These are phyloP conservation scores for Melipona quadrifasciata DNA, from an alignment of 1,140 invertebrate genomes.

Conservation along the genomic window DNA sequence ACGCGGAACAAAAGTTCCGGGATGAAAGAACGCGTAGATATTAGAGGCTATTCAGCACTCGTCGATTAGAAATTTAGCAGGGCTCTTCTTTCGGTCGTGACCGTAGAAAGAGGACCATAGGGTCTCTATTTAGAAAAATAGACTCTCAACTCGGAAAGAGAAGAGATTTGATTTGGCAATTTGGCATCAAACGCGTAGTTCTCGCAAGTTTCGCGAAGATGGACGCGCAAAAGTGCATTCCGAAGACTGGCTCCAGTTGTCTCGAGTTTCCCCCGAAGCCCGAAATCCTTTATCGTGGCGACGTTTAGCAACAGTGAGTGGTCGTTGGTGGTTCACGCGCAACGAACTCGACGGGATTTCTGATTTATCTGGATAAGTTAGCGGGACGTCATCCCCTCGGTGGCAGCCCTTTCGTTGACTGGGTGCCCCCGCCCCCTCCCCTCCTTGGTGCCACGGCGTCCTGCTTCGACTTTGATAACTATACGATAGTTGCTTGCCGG, in stretches of 20 bases:
- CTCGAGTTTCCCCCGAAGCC: neutral
- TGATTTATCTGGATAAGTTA: slow-evolving; percentile 73
- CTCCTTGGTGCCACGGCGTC: slow-evolving; percentile 49
- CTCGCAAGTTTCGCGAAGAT: neutral
- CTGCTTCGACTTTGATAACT: slow-evolving; percentile 5
- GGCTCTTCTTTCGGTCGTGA: neutral
- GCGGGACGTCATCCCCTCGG: slow-evolving; percentile 65
- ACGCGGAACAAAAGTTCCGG: neutral
- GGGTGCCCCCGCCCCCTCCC: slow-evolving; percentile 47
- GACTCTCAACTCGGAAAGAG: neutral
- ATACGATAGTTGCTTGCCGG: slow-evolving; percentile 68
- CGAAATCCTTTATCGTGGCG: slow-evolving; percentile 40
- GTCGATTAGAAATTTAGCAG: neutral
- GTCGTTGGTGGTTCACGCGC: slow-evolving; percentile 47
- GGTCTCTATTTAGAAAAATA: neutral
- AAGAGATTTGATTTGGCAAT: no score
- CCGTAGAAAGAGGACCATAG: neutral
- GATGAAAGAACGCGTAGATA: neutral
- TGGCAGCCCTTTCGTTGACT: slow-evolving; percentile 51
- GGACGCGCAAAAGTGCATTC: neutral
- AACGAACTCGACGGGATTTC: slow-evolving; percentile 60
- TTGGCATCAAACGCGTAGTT: no score
- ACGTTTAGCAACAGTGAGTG: slow-evolving; percentile 31
- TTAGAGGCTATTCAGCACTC: neutral
- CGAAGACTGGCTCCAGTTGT: neutral